Percentiles rank a stretch among this genome's conserved stretches.
phyloP scores from a whole-genome alignment of 1,140 invertebrate species.

The Bombyx mori region DNA sequence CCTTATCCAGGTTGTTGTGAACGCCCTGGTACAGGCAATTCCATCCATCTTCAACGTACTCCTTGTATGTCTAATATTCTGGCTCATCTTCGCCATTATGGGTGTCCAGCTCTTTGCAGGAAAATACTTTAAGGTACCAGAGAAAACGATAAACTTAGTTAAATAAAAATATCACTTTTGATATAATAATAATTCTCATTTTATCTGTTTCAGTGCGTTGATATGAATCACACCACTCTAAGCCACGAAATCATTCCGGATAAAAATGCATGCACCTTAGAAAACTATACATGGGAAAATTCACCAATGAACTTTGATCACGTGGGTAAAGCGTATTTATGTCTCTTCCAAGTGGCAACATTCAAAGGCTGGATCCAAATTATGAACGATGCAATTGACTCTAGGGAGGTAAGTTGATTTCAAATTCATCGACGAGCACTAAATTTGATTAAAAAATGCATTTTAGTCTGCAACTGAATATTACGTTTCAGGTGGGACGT shows the following conservation, averaged over 20 bases:
- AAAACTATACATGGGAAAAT: constrained; percentile 96
- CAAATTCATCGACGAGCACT: constrained; percentile 5
- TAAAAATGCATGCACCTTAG: constrained; percentile 84
- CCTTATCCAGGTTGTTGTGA: constrained; percentile 80
- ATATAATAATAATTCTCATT: neutral
- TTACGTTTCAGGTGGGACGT: constrained; percentile 77
- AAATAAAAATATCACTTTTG: too few species aligned
- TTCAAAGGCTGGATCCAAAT: constrained; percentile 97
- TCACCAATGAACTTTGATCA: constrained; percentile 99
- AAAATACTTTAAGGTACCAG: constrained; percentile 90
- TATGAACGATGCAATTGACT: constrained; percentile 98
- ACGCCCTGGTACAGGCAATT: constrained; percentile 94
- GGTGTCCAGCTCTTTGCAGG: constrained; percentile 95
- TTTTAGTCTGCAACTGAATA: constrained; percentile 1
- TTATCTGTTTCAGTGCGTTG: constrained; percentile 82
- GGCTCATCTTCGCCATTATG: constrained; percentile 96
- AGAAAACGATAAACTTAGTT: neutral
- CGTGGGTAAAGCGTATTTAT: constrained; percentile 96
- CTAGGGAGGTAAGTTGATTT: constrained; percentile 80
- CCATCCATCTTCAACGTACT: constrained; percentile 96
- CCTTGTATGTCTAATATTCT: constrained; percentile 93
- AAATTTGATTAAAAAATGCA: neutral
- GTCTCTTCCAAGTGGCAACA: constrained; percentile 98
- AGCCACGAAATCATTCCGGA: constrained; percentile 91
- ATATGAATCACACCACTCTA: constrained; percentile 83